Conservation (phyloP, 1,140 invertebrate species). For the Lepidurus arcticus region DNA sequence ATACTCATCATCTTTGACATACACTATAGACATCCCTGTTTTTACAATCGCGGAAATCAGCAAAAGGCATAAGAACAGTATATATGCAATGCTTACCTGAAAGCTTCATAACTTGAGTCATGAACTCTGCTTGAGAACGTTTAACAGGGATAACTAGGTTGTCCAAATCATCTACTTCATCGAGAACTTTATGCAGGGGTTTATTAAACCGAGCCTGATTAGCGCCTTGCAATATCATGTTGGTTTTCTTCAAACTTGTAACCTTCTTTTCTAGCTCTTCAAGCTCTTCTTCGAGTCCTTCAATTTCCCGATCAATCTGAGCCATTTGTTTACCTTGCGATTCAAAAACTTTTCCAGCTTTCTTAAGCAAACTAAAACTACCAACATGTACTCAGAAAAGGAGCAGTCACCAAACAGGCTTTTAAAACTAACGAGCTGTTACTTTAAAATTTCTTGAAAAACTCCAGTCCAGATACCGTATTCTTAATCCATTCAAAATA, state of each 20-base stretch:
- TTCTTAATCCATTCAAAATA: no score
- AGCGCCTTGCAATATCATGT: background rate
- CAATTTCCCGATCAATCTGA: background rate
- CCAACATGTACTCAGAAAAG: no score
- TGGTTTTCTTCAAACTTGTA: background rate
- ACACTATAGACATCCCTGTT: slow-evolving; percentile 24
- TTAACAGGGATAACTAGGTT: background rate
- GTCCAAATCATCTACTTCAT: background rate
- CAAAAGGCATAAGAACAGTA: background rate
- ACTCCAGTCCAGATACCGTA: no score
- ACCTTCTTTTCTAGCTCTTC: background rate
- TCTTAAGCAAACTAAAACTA: background rate
- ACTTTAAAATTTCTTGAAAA: no score
- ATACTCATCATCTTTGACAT: background rate
- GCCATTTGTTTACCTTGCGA: background rate
- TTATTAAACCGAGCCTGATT: background rate
- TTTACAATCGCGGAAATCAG: background rate
- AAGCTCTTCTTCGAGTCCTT: background rate
- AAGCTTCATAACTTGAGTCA: background rate
- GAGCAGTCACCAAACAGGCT: no score
- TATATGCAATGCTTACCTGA: background rate
- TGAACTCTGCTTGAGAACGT: background rate
- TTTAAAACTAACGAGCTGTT: no score
- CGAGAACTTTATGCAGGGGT: background rate
- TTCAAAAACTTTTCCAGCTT: background rate